Base-by-base conservation (phyloP, 2,888 invertebrate genomes). In the Ellobium chinense region DNA sequence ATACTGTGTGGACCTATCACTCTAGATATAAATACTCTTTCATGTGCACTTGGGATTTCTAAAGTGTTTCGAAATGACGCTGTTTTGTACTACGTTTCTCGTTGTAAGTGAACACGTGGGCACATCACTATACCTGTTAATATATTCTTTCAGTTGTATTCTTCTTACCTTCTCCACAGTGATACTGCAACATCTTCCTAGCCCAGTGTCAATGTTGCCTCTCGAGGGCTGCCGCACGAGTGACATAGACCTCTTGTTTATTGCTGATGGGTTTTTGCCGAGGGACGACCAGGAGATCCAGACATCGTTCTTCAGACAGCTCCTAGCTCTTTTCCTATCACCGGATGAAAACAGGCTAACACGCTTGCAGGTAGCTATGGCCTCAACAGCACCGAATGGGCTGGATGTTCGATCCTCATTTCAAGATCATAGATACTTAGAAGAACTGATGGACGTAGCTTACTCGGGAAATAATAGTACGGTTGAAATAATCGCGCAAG, bases 181-280 rank as follows among this genome's bases (percentile, higher is more conserved):
- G n/a, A n/a, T n/a, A n/a, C n/a, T n/a, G n/a, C n/a, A n/a, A n/a
- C n/a, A n/a, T n/a, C n/a, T n/a, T n/a, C n/a, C n/a, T n/a, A n/a
- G n/a, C n/a, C n/a, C n/a, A n/a, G n/a, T n/a, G n/a, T n/a, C n/a
- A n/a, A n/a, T n/a, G n/a, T 29, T 70, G 31, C 56, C 69, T 2
- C 31, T 70, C 21, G 37, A 36, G 1, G 29, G 34, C 31, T 56
- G 68, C 58, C 36, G 14, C 36, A 27, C 56, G 21, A 46, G 9
- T 2, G 37, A 76, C 36, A 76, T 27, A 68, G 68, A 77, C 21
- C 66, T 66, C 5, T 37, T 68, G 27, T 27, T 24, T 36, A 37
- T 68, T 0, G 27, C 36, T 18, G 27, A 77, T 21, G 68, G 36
- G 27, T 36, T 46, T 14, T 68, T 36, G 58, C 24, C 66, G 7